Evolutionary conservation across 1,140 invertebrate species (phyloP), one percentile per base, ranked within the genome.

Genomic region (Lepidurus arcticus): DNA sequence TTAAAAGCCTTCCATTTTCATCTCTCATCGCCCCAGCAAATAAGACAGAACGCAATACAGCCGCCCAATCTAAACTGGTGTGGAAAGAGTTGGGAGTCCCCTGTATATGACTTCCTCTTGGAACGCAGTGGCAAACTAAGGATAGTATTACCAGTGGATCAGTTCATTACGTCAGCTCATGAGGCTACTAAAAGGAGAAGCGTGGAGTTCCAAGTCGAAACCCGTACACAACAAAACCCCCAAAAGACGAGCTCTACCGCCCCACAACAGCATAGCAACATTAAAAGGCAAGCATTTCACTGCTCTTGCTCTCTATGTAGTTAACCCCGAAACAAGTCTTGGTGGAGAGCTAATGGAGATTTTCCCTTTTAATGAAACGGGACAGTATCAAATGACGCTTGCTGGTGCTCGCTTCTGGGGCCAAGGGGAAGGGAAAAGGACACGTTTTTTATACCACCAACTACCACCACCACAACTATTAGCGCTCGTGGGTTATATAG

Each of bases 311-410:
- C 16, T 65, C 16, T 21, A 21, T 65, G 16, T 65, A 65, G 53
- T 65, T 21, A 13, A 65, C 16, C 16, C n/a, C 53, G 16, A 65
- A 65, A 65, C 53, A 65, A 65, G 53, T 65, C 21, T 65, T 21
- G 16, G 53, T 65, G n/a, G 53, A 65, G 53, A 65, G 53, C 53
- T 65, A 65, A 65, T 65, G 53, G 53, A 65, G n/a, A 65, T 65
- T 65, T 65, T 21, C 21, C n/a, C 53, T 21, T 65, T 65, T 65
- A n/a, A 65, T n/a, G 16, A 21, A 65, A 65, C 16, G 16, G 53
- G 53, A 65, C 53, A 65, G 53, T 16, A 65, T 65, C n/a, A 65
- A 65, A 65, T 65, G 53, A 16, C 53, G 53, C 16, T 65, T 21
- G 21, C 1, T 65, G 21, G 16, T n/a, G 16, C 21, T 9, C 10